phyloP scores from a whole-genome alignment of 2,113 vertebrate genomes.

The Neoarius graeffei region DNA sequence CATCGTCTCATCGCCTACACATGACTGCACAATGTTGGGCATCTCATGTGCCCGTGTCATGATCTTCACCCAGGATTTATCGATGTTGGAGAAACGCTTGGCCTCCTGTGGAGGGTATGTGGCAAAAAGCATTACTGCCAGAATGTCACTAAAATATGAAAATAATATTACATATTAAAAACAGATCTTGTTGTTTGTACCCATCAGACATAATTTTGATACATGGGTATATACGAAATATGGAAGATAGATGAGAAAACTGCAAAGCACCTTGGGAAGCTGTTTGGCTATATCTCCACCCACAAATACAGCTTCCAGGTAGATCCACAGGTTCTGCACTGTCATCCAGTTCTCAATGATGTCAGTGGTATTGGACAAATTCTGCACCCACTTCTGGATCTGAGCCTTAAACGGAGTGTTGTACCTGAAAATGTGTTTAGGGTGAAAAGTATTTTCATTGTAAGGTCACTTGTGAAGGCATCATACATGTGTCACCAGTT shows the following conservation, averaged over 20 bases:
- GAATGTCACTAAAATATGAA: neutral
- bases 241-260: neutral
- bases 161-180: neutral
- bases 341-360: slow-evolving; percentile 98
- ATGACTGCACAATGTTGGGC: slow-evolving; percentile 91
- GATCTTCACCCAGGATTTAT: slow-evolving; percentile 97
- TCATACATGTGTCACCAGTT: neutral
- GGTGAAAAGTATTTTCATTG: neutral
- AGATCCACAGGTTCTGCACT: slow-evolving; percentile 96
- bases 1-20: slow-evolving; percentile 92
- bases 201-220: neutral
- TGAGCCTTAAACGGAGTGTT: slow-evolving; percentile 90
- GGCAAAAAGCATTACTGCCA: neutral
- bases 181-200: neutral
- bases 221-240: neutral
- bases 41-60: slow-evolving; percentile 91
- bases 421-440: slow-evolving; percentile 73
- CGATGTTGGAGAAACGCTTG: slow-evolving; percentile 94
- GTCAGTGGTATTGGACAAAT: slow-evolving; percentile 88
- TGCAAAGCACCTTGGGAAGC: slow-evolving; percentile 85
- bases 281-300: slow-evolving; percentile 96
- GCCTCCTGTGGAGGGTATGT: slow-evolving; percentile 77
- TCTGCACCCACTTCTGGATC: slow-evolving; percentile 96
- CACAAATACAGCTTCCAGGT: slow-evolving; percentile 95
- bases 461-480: neutral